phyloP scores from a whole-genome alignment of 1,140 invertebrate species.

The Semibalanus balanoides region DNA sequence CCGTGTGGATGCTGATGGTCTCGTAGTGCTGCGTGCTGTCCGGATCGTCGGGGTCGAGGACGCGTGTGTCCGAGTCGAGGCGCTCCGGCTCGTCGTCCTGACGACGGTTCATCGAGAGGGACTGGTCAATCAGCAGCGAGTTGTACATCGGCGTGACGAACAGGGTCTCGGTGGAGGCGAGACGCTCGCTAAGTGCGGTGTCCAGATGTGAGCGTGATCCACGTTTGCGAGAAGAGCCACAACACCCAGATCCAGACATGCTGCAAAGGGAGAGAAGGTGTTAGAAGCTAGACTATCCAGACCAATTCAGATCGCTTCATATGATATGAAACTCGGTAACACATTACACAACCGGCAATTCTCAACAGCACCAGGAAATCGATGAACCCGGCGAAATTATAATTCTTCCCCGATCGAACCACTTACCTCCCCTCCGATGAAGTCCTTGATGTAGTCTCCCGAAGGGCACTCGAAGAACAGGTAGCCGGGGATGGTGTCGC shows the following conservation, averaged over 20 bases:
- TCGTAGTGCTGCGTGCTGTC: conserved; percentile 86
- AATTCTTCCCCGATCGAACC: no score
- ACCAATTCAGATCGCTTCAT: no score
- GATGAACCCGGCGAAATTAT: no score
- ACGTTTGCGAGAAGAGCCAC: conserved; percentile 84
- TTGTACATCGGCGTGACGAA: conserved; percentile 94
- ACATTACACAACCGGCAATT: no score
- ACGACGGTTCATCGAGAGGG: conserved; percentile 81
- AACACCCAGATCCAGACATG: conserved; percentile 85
- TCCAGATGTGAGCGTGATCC: conserved; percentile 97
- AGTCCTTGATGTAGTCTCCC: conserved; percentile 63
- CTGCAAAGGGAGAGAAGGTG: conserved; percentile 24
- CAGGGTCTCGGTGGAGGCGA: conserved; percentile 87
- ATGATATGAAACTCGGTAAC: no score
- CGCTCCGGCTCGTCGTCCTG: conserved; percentile 78
- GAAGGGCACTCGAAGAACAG: conserved; percentile 77
- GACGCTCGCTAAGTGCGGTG: conserved; percentile 87
- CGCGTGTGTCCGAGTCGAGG: conserved; percentile 60
- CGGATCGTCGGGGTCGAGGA: conserved; percentile 49
- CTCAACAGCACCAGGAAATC: no score
- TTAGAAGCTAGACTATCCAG: no score
- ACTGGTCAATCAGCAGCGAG: conserved; percentile 85
- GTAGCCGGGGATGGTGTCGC: conserved; percentile 48
- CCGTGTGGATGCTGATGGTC: conserved; percentile 80
- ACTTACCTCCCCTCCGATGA: conserved; percentile 55